A percentile compares a stretch with the other conserved stretches of the same genome.
These are phyloP conservation scores for Parus major DNA, from an alignment of 2,113 vertebrate genomes.

Conservation along the genomic window DNA sequence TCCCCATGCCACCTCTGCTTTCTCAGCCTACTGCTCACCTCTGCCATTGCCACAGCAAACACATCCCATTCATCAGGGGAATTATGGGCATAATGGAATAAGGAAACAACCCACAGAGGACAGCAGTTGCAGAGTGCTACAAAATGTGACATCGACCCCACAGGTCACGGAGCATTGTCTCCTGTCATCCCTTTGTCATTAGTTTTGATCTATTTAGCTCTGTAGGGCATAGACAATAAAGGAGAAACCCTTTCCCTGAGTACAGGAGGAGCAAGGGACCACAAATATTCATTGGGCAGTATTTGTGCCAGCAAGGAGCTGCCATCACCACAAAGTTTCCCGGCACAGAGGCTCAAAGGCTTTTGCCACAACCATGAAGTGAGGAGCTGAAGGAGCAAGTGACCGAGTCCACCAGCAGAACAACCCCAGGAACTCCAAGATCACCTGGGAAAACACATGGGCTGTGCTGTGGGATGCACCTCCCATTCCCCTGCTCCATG, in stretches of 20 bases:
- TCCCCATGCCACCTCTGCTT: neutral
- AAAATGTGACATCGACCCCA: neutral
- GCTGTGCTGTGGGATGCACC: neutral
- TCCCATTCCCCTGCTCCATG: fast-evolving
- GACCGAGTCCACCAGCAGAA: fast-evolving
- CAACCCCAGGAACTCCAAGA: neutral
- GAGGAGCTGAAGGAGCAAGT: neutral
- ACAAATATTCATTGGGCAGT: fast-evolving
- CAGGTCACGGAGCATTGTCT: neutral
- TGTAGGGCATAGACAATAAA: neutral
- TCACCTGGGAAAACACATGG: fast-evolving
- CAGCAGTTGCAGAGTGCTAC: neutral
- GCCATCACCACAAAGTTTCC: neutral
- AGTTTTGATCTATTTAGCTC: neutral
- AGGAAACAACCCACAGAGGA: neutral
- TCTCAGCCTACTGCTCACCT: neutral
- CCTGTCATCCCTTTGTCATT: neutral
- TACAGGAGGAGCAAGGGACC: fast-evolving
- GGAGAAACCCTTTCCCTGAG: neutral
- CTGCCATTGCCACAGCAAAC: neutral
- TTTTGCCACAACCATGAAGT: neutral
- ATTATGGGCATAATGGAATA: neutral
- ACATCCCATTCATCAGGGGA: neutral
- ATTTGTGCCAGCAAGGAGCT: neutral
- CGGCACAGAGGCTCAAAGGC: neutral